A percentile compares a stretch with the other conserved stretches of the same genome.
Conservation (phyloP, 2,888 invertebrate species). For the Didymodactylos carnosus region DNA sequence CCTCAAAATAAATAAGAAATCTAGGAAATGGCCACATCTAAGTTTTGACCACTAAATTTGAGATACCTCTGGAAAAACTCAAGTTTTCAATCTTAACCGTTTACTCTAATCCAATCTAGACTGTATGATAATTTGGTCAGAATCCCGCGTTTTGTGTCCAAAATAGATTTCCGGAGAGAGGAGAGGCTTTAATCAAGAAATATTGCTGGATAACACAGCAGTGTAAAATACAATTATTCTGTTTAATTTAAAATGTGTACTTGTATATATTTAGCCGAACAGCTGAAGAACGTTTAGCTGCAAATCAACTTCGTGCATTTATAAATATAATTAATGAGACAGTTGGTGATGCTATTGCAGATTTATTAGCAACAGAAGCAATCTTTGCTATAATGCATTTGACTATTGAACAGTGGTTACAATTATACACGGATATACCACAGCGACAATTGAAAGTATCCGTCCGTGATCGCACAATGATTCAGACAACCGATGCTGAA, state of each 20-base stretch:
- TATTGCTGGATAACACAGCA: neutral
- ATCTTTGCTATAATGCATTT: conserved; percentile 52
- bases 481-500: conserved; percentile 71
- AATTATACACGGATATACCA: conserved; percentile 58
- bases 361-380: conserved; percentile 75
- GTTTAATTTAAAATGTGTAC: neutral
- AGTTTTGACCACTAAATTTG: too few relatives aligned
- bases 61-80: too few relatives aligned
- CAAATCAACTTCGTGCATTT: neutral
- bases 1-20: too few relatives aligned
- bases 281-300: neutral
- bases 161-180: neutral
- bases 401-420: conserved; percentile 57
- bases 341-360: conserved; percentile 85
- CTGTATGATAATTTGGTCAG: too few relatives aligned
- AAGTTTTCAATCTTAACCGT: too few relatives aligned
- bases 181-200: neutral
- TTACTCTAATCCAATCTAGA: too few relatives aligned
- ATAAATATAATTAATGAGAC: conserved; percentile 21
- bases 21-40: too few relatives aligned
- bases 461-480: conserved; percentile 55
- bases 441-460: conserved; percentile 55
- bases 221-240: neutral
- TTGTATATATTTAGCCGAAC: neutral
- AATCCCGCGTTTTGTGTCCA: too few relatives aligned